Evolutionary conservation across 2,113 vertebrate species (phyloP), one percentile per base, ranked within the genome.

Genomic region (Callithrix jacchus): DNA sequence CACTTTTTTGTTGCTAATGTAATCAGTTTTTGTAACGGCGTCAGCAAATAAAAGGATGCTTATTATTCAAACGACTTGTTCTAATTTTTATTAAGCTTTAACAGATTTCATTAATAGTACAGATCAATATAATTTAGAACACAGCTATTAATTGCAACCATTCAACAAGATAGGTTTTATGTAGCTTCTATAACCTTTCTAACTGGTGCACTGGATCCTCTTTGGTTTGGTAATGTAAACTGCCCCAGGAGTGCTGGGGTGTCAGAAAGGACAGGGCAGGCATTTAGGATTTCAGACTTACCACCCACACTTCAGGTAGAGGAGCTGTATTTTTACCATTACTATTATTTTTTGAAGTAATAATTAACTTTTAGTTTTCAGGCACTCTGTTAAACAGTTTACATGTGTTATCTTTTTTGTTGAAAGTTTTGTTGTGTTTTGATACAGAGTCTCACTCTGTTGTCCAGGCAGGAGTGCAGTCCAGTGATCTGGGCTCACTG

Each of bases 1-100:
- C 98, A 98, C 98, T 98, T 97, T 64, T 97, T 98, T 98, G 98
- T 98, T 98, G 98, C 98, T 99, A 98, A 98, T 98, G 98, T 98
- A 98, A 98, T 98, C 97, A 25, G 97, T 98, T 98, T 98, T 99
- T 99, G 97, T 99, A 99, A 98, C 98, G 98, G 97, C 98, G 96
- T 98, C 97, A 98, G 97, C 98, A 98, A 98, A 99, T 99, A 99
- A 99, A 99, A 98, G 98, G 98, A 99, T 98, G 98, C 97, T 98
- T 98, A 97, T 98, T 99, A 98, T 98, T 98, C 95, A 94, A 13
- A 96, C 81, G 95, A 97, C 40, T 89, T 93, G 61, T 54, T 94
- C 47, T 93, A 17, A 89, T 96, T 98, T 86, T 97, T 95, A 84
- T 97, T 97, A 91, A 61, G 20, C 56, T 95, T 93, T 74, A 87